A percentile compares a stretch with the other conserved stretches of the same genome.
These are phyloP conservation scores for Psophia crepitans DNA, from an alignment of 2,113 vertebrate species.

Conservation along the genomic window DNA sequence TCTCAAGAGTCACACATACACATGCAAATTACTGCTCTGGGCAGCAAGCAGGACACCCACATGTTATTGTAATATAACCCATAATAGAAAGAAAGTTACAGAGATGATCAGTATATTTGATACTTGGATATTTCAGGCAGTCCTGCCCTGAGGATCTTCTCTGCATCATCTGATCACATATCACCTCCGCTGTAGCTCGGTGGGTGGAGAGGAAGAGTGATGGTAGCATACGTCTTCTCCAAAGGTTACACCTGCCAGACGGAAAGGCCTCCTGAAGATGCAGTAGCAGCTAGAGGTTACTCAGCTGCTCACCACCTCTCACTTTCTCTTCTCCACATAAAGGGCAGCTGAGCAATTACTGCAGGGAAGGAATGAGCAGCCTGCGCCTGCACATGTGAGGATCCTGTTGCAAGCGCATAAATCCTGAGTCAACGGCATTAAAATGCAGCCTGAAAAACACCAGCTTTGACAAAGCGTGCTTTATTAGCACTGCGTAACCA, in stretches of 20 bases:
- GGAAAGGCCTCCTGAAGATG: slow-evolving; percentile 59
- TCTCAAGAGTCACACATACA: neutral
- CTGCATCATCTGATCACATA: neutral
- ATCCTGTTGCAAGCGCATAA: neutral
- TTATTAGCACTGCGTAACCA: neutral
- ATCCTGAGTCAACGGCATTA: slow-evolving; percentile 12
- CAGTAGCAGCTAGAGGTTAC: slow-evolving; percentile 62
- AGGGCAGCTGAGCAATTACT: slow-evolving; percentile 56
- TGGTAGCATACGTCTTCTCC: slow-evolving; percentile 37
- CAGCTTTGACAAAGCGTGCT: neutral
- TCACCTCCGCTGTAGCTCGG: neutral
- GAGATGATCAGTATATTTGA: neutral
- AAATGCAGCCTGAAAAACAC: slow-evolving; percentile 18
- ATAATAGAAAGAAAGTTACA: neutral
- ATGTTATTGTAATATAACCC: neutral
- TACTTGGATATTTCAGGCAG: neutral
- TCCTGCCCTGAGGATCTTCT: neutral
- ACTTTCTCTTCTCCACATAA: slow-evolving; percentile 18
- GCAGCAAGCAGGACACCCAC: neutral
- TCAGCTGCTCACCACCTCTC: slow-evolving; percentile 35
- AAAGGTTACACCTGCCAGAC: slow-evolving; percentile 65
- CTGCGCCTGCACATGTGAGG: neutral
- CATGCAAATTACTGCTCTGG: neutral
- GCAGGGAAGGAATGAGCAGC: neutral
- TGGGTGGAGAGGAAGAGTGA: slow-evolving; percentile 40